Evolutionary conservation across 2,797 vertebrate genomes (phyloP).

Genomic region (Lepidocolaptes lacrymiger): DNA sequence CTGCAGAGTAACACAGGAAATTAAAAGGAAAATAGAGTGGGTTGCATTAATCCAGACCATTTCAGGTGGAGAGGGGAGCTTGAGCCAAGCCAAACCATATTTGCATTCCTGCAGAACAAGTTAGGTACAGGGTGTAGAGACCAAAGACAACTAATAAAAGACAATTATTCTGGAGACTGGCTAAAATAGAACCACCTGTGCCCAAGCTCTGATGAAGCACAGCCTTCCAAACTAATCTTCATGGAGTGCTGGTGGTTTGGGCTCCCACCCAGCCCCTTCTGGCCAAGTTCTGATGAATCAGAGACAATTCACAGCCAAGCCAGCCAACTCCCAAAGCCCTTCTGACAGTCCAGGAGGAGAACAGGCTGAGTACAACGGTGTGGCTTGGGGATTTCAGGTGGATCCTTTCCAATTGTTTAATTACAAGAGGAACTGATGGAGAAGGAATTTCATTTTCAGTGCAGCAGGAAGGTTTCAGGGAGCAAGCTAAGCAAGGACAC

Average conservation of each 20-base stretch:
- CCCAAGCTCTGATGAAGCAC: background rate
- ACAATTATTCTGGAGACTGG: background rate
- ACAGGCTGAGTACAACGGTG: background rate
- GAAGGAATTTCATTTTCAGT: background rate
- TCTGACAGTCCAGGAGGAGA: background rate
- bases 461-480: background rate
- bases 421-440: background rate
- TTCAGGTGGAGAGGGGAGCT: background rate
- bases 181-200: background rate
- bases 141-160: conserved; percentile 30
- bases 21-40: background rate
- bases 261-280: background rate
- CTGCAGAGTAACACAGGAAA: background rate
- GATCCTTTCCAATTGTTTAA: background rate
- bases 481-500: background rate
- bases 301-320: background rate
- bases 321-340: background rate
- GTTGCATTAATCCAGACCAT: background rate
- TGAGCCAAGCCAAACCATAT: background rate
- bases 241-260: background rate
- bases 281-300: background rate
- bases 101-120: background rate
- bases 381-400: background rate
- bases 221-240: background rate
- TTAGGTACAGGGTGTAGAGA: background rate